phyloP scores from a whole-genome alignment of 2,888 invertebrate species.

The Dione juno region DNA sequence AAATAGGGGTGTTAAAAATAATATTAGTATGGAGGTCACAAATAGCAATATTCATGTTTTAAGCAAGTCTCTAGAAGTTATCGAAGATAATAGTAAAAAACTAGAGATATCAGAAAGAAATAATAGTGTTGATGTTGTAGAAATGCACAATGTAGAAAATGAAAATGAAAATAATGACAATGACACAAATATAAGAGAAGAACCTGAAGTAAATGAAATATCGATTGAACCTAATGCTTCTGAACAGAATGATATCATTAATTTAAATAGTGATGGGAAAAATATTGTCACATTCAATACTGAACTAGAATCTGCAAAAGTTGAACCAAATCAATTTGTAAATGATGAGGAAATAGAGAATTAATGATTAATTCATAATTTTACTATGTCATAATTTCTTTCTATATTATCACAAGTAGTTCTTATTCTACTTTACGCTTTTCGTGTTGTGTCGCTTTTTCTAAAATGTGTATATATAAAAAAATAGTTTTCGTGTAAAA shows the following conservation, averaged over 20 bases:
- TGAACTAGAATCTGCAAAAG: neutral
- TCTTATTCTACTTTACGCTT: neutral
- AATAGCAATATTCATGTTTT: constrained; percentile 67
- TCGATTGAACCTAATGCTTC: neutral
- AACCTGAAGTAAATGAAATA: constrained; percentile 18
- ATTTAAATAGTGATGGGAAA: neutral
- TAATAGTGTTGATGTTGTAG: constrained; percentile 31
- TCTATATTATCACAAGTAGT: neutral
- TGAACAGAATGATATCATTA: neutral
- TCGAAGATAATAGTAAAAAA: constrained; percentile 56
- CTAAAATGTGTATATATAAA: neutral
- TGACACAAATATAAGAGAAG: constrained; percentile 12
- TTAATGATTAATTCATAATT: neutral
- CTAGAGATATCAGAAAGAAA: constrained; percentile 42
- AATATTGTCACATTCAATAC: constrained; percentile 1
- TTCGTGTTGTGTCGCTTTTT: constrained; percentile 8
- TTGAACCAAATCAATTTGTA: neutral
- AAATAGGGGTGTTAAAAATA: constrained; percentile 68
- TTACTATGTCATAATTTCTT: neutral
- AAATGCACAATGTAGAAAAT: constrained; percentile 29
- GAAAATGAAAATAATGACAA: constrained; percentile 20
- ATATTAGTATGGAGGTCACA: constrained; percentile 76
- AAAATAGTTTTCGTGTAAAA: neutral
- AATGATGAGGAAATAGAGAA: neutral
- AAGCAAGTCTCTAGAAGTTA: constrained; percentile 66